phyloP scores from a whole-genome alignment of 1,140 invertebrate genomes.

The Contarinia nasturtii region DNA sequence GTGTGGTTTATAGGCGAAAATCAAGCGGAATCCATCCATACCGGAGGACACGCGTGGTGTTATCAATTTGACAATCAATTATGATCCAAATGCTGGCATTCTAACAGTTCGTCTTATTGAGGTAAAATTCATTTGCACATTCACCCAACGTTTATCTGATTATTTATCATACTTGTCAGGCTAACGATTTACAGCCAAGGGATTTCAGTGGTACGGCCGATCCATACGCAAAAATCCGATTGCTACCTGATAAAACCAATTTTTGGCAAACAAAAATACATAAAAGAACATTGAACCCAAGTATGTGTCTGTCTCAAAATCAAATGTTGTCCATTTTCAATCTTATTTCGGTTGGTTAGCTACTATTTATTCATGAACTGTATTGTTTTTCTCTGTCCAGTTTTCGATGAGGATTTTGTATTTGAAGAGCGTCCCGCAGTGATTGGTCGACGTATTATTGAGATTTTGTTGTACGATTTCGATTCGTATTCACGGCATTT shows the following conservation, averaged over 20 bases:
- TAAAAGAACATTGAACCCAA: conserved; percentile 40
- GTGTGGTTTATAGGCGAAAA: background rate
- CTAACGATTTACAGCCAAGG: conserved; percentile 32
- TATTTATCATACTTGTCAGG: conserved; percentile 15
- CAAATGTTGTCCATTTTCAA: conserved; percentile 1
- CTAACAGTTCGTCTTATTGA: conserved; percentile 30
- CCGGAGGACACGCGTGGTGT: conserved; percentile 27
- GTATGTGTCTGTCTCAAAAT: conserved; percentile 21
- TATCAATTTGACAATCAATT: conserved; percentile 26
- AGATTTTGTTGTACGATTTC: conserved; percentile 39
- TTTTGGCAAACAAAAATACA: conserved; percentile 41
- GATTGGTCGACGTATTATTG: conserved; percentile 27
- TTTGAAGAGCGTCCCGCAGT: conserved; percentile 48
- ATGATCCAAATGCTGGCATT: conserved; percentile 27
- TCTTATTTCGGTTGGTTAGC: background rate
- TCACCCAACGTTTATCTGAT: background rate
- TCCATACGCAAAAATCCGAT: conserved; percentile 36
- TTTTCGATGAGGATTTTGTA: conserved; percentile 50
- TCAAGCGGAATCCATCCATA: conserved; percentile 6
- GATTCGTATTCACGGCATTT: conserved; percentile 42
- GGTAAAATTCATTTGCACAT: conserved; percentile 11
- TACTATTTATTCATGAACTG: background rate
- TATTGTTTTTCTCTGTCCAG: conserved; percentile 21
- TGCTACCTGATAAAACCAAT: conserved; percentile 34
- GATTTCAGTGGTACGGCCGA: conserved; percentile 36